These are phyloP conservation scores for Onthophagus sagittarius DNA, from an alignment of 2,888 invertebrate species.

Conservation along the genomic window DNA sequence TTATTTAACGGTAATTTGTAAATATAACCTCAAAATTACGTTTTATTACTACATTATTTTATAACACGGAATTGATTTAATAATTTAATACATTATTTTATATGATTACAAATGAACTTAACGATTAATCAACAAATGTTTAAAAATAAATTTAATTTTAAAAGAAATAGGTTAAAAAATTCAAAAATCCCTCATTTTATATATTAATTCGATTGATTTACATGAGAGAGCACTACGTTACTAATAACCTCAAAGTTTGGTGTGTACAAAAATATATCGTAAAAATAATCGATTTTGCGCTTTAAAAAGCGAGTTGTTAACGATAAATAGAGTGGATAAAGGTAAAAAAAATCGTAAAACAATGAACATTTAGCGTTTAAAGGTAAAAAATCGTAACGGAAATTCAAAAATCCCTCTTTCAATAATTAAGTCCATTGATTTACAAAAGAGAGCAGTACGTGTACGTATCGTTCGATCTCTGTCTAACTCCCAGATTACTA, in stretches of 20 bases:
- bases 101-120: neutral
- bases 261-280: no score
- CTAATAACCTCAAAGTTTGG: no score
- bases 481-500: conserved; percentile 52
- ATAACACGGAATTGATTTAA: no score
- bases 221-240: neutral
- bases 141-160: neutral
- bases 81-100: no score
- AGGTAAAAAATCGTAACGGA: neutral
- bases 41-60: no score
- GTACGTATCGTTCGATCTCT: conserved; percentile 38
- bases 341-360: neutral
- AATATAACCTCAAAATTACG: no score
- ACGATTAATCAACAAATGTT: neutral
- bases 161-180: neutral
- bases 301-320: neutral
- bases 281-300: neutral
- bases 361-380: neutral
- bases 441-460: conserved; percentile 36
- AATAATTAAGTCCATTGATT: conserved; percentile 24
- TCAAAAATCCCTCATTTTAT: conserved; percentile 1
- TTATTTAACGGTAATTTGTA: no score
- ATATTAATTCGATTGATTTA: conserved; percentile 14
- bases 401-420: conserved; percentile 24
- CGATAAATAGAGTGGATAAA: neutral